Evolutionary conservation across 2,888 invertebrate genomes (phyloP), one percentile per base, ranked within the genome.

Genomic region (Miltochrista miniata): DNA sequence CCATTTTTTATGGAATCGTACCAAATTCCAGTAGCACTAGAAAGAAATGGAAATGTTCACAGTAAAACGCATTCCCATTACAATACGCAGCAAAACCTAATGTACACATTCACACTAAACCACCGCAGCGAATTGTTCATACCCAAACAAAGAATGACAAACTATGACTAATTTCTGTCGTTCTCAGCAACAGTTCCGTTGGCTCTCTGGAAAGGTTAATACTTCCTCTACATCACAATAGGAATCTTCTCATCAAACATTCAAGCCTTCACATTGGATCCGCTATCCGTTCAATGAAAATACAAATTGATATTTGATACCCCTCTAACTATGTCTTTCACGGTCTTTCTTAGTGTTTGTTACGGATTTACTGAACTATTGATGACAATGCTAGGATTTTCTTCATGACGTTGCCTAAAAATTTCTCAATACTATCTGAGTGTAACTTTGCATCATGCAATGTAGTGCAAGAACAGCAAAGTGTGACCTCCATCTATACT

Each of bases 171-270:
- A 67, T 68, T 45, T 56, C 13, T 24, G 51, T 51, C 54, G 39
- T 57, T 48, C 48, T 53, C 41, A 38, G 38, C 47, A 53, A 52
- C 38, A 33, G 42, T 54, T 59, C 54, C 39, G 43, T 45, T 39
- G 18, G 45, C 43, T 56, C 47, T 59, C 41, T 61, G 35, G 44
- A 62, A 65, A 68, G 65, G 62, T 62, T 68, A 51, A 45, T 55
- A 54, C 46, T 68, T 68, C 67, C 67, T 67, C n/a, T 29, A 45
- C 53, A 46, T 58, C 67, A 81, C 79, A 80, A 81, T 81, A 51
- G 61, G 13, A 64, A 60, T 70, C 71, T 60, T 74, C 71, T 73
- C 73, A 72, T 72, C 65, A 74, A 75, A 76, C 68, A 76, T 59
- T 53, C 45, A 50, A 60, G 65, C 70, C 73, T 69, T 72, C 70